Evolutionary conservation across 1,140 invertebrate genomes (phyloP).

Genomic region (Pygmarrhopalites habei): DNA sequence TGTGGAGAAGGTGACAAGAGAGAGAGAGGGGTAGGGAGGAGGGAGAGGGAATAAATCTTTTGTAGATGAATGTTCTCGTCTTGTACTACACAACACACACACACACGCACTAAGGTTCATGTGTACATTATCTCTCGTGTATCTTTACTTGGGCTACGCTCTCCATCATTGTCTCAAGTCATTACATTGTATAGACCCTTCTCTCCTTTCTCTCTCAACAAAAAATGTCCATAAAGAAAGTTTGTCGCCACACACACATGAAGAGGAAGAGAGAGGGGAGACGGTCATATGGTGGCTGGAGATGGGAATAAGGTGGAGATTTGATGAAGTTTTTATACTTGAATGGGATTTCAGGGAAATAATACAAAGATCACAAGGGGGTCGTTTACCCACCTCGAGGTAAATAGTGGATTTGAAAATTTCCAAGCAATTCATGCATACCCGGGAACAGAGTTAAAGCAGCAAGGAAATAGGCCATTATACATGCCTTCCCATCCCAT

Average conservation of each 20-base stretch:
- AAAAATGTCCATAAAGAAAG: too few species aligned
- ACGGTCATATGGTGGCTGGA: too few species aligned
- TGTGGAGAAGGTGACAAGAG: background rate
- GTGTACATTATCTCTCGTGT: too few species aligned
- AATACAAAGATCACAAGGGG: constrained; percentile 33
- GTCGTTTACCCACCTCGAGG: constrained; percentile 25
- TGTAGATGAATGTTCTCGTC: too few species aligned
- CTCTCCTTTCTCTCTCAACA: background rate
- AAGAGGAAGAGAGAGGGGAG: constrained; percentile 12
- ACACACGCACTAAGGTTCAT: too few species aligned
- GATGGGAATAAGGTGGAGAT: constrained; percentile 23
- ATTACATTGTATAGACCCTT: too few species aligned
- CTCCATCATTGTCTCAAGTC: too few species aligned
- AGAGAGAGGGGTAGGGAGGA: constrained; percentile 3
- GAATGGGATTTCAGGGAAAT: constrained; percentile 29
- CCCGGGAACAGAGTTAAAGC: background rate
- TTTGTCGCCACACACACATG: too few species aligned
- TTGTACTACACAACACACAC: too few species aligned
- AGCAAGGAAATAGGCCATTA: constrained; percentile 24
- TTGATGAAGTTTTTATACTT: constrained; percentile 32
- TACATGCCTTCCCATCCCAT: constrained; percentile 3
- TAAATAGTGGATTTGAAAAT: constrained; percentile 20
- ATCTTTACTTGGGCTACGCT: too few species aligned
- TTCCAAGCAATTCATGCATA: constrained; percentile 23
- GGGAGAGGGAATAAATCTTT: too few species aligned